Evolutionary conservation across 2,888 invertebrate species (phyloP).

Genomic region (Anticlea derivata): DNA sequence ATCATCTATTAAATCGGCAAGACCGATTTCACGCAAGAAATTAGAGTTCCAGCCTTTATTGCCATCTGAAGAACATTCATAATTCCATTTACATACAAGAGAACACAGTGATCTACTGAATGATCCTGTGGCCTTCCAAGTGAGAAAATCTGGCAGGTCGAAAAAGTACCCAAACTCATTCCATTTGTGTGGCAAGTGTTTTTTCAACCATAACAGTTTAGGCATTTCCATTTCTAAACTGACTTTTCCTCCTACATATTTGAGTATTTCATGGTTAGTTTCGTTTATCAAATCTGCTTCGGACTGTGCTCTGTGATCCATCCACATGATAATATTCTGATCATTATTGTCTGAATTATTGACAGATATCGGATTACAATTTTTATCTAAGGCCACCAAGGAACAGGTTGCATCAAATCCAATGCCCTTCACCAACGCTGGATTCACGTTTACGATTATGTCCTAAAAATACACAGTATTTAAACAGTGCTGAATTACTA

Average conservation of each 20-base stretch:
- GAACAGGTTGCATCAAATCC: conserved; percentile 99
- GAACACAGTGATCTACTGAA: conserved; percentile 93
- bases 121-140: conserved; percentile 94
- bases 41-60: conserved; percentile 87
- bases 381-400: conserved; percentile 89
- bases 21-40: conserved; percentile 88
- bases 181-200: conserved; percentile 88
- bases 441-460: conserved; percentile 80
- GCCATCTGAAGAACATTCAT: conserved; percentile 86
- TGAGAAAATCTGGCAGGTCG: conserved; percentile 96
- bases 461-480: conserved; percentile 72
- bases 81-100: conserved; percentile 97
- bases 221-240: conserved; percentile 99
- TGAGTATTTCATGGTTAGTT: conserved; percentile 88
- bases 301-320: conserved; percentile 93
- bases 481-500: too few relatives aligned
- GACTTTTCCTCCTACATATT: conserved; percentile 95
- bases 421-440: conserved; percentile 89
- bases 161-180: conserved; percentile 89
- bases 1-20: conserved; percentile 88
- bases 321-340: conserved; percentile 95
- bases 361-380: conserved; percentile 88
- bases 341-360: conserved; percentile 86
- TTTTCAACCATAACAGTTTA: conserved; percentile 96
- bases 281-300: conserved; percentile 93